phyloP scores from a whole-genome alignment of 35 echinoderm and acorn worm species.

The Apostichopus parvimensis region DNA sequence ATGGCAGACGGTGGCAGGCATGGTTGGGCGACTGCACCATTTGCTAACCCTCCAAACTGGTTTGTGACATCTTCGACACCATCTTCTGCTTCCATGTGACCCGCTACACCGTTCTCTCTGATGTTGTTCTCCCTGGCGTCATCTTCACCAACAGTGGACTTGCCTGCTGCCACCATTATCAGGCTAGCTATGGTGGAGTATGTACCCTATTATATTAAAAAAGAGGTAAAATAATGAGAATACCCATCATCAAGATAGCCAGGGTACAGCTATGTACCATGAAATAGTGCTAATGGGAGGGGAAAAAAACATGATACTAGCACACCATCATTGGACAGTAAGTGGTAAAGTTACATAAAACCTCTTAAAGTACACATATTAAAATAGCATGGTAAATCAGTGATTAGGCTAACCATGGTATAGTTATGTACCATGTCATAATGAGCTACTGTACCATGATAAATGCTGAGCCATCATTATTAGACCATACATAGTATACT shows the following conservation, averaged over 20 bases:
- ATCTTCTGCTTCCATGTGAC: slow-evolving; percentile 7
- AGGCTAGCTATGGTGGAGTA: slow-evolving; percentile 64
- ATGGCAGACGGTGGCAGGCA: slow-evolving; percentile 10
- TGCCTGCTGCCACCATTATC: slow-evolving; percentile 71
- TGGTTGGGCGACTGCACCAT: background rate
- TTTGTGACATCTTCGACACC: slow-evolving; percentile 17
- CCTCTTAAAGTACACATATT: too few species aligned
- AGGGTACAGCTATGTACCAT: too few species aligned
- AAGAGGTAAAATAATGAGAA: background rate
- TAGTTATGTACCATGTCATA: too few species aligned
- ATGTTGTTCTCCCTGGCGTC: background rate
- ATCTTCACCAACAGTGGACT: background rate
- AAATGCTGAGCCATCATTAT: too few species aligned
- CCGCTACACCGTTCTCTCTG: background rate
- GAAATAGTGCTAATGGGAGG: too few species aligned
- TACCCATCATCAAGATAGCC: background rate
- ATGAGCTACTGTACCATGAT: too few species aligned
- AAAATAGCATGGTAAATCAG: too few species aligned
- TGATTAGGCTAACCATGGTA: too few species aligned
- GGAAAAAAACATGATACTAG: too few species aligned
- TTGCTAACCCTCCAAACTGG: slow-evolving; percentile 23
- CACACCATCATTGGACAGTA: too few species aligned
- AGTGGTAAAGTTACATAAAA: too few species aligned
- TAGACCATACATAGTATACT: too few species aligned
- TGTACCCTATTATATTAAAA: slow-evolving; percentile 35